Evolutionary conservation across 2,888 invertebrate species (phyloP).

Genomic region (Oasisia sp.): DNA sequence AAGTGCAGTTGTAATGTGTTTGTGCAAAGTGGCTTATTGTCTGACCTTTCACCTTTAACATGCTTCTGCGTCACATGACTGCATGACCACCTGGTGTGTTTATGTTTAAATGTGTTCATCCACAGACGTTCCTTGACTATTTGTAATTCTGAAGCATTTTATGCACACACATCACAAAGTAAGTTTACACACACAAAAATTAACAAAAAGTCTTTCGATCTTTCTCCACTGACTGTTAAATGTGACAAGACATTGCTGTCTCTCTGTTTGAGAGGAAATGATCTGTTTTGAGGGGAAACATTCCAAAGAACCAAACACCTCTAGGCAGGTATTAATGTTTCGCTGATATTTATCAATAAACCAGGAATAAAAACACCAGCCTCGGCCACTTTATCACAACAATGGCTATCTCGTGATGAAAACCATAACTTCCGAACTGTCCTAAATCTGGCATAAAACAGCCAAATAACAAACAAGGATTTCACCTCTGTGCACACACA

Average conservation of each 20-base stretch:
- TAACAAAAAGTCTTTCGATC: neutral
- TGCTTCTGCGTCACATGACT: neutral
- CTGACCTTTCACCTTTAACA: constrained; percentile 11
- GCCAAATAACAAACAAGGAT: neutral
- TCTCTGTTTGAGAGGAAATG: neutral
- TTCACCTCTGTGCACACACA: neutral
- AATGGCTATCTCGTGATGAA: too few relatives aligned
- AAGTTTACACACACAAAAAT: neutral
- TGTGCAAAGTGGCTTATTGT: constrained; percentile 5
- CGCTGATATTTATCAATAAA: neutral
- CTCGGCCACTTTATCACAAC: too few relatives aligned
- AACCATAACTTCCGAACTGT: neutral
- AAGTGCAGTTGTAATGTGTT: neutral
- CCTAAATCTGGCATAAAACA: neutral
- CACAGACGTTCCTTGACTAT: neutral
- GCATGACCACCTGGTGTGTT: neutral
- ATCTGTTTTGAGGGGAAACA: neutral
- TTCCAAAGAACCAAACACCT: neutral
- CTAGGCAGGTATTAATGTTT: neutral
- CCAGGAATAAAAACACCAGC: too few relatives aligned
- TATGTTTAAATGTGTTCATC: neutral
- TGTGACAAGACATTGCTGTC: neutral
- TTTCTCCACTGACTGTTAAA: too few relatives aligned
- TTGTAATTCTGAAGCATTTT: neutral
- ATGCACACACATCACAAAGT: neutral